These are phyloP conservation scores for Tachina fera DNA, from an alignment of 2,888 invertebrate genomes.

Conservation along the genomic window DNA sequence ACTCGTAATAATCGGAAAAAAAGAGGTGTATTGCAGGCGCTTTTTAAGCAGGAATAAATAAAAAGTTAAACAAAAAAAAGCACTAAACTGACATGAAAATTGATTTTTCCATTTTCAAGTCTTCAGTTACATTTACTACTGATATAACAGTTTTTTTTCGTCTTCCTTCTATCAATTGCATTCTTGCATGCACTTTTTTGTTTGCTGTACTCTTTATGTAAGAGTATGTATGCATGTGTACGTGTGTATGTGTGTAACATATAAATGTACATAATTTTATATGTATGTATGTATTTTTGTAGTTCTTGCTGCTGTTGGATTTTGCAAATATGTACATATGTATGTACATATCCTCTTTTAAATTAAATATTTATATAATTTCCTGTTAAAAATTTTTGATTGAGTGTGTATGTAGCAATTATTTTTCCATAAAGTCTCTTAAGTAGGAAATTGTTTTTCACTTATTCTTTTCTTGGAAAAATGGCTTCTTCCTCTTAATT, in stretches of 20 bases:
- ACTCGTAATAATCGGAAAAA: conserved; percentile 5
- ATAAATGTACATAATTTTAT: not conserved
- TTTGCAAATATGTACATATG: too few relatives aligned
- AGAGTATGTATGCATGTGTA: not conserved
- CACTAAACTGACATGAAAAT: conserved; percentile 57
- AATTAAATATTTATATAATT: conserved; percentile 59
- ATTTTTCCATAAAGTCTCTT: not conserved
- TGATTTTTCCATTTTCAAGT: conserved; percentile 66
- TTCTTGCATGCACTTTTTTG: not conserved
- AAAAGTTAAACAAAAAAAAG: conserved; percentile 13
- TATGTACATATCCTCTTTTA: conserved; percentile 53
- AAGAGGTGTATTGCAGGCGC: conserved; percentile 7
- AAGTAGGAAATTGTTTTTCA: not conserved
- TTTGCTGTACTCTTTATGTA: not conserved
- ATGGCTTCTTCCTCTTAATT: conserved; percentile 12
- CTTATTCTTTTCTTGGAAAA: conserved; percentile 2
- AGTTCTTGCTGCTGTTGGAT: conserved; percentile 11
- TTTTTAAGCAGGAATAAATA: conserved; percentile 18
- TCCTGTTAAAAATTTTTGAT: conserved; percentile 38
- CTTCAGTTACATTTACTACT: conserved; percentile 47
- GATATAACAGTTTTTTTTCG: conserved; percentile 54
- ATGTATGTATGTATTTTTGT: not conserved
- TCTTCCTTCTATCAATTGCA: not conserved
- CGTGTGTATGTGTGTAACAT: not conserved
- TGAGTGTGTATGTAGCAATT: not conserved